These are phyloP conservation scores for Brachylomia viminalis DNA, from an alignment of 2,888 invertebrate species.

Conservation along the genomic window DNA sequence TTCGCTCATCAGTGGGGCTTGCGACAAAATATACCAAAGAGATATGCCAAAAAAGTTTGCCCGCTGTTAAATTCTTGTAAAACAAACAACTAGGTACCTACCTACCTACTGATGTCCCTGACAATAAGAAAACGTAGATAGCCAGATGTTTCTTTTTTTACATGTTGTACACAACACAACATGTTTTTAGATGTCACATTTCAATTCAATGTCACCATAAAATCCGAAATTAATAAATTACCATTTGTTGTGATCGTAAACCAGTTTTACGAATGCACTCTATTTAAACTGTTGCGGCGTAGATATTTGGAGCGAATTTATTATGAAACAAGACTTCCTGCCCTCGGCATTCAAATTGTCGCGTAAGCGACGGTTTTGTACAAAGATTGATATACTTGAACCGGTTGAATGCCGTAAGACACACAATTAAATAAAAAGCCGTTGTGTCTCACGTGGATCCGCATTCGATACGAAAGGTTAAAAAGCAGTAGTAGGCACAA, in stretches of 20 bases:
- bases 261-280: constrained; percentile 6
- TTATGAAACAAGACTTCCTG: neutral
- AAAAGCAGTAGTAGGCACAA: neutral
- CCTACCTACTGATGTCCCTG: neutral
- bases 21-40: neutral
- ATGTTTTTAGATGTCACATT: too few relatives aligned
- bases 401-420: too few relatives aligned
- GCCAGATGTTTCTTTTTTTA: too few relatives aligned
- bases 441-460: too few relatives aligned
- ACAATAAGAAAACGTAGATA: too few relatives aligned
- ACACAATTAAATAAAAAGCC: too few relatives aligned
- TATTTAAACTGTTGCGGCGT: neutral
- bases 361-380: constrained; percentile 2
- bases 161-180: too few relatives aligned
- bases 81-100: neutral
- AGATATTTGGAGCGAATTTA: neutral
- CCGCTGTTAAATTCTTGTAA: too few relatives aligned
- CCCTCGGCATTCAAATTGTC: constrained; percentile 2
- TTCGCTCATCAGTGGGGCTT: neutral
- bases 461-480: too few relatives aligned
- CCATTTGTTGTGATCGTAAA: neutral
- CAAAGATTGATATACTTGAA: too few relatives aligned
- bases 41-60: neutral
- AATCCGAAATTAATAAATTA: neutral
- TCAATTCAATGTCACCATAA: neutral